Base-by-base conservation (phyloP, 2,113 vertebrate genomes). In the Forbesichthys papilliferus region DNA sequence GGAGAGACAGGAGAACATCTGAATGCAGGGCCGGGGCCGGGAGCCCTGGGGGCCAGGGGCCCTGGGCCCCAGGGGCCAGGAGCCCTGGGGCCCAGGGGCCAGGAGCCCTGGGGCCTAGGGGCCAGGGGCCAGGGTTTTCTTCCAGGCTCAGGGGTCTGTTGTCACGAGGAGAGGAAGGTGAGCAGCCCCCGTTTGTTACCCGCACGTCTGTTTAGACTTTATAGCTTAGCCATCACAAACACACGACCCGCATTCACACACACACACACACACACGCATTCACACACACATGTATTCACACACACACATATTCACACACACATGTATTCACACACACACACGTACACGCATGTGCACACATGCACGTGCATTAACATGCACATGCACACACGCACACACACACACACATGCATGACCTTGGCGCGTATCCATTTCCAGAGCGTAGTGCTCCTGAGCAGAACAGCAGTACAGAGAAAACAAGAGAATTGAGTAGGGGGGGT, bases 201-300 rank as follows among this genome's bases (percentile, higher is more conserved):
- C 83, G 84, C 75, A 63, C 79, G 74, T 87, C 77, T 83, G 79
- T 83, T 88, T 77, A 77, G 80, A 73, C 79, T 69, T 84, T 75
- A 78, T 73, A 70, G 75, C 78, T 83, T 79, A 74, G 59, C 75
- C 62, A 64, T 78, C 83, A 87, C 54, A 56, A 20, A n/a, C 76
- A 79, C 77, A 80, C 71, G 69, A 73, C 61, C 68, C 16, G 51
- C 70, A 70, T 68, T 63, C 80, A 52, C 58, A 48, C 74, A 55
- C 54, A 55, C 66, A 74, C 64, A 52, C 12, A 9, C 66, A 3
- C 11, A 33, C 60, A 12, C 46, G 66, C 71, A 71, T 36, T n/a
- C 42, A 54, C 36, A 57, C 64, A 9, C 5, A n/a, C 48, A 14
- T 16, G 16, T 16, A 16, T 16, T 16, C 33, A n/a, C 49, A 53